phyloP scores from a whole-genome alignment of 2,113 vertebrate genomes.

The Chionodraco myersi region DNA sequence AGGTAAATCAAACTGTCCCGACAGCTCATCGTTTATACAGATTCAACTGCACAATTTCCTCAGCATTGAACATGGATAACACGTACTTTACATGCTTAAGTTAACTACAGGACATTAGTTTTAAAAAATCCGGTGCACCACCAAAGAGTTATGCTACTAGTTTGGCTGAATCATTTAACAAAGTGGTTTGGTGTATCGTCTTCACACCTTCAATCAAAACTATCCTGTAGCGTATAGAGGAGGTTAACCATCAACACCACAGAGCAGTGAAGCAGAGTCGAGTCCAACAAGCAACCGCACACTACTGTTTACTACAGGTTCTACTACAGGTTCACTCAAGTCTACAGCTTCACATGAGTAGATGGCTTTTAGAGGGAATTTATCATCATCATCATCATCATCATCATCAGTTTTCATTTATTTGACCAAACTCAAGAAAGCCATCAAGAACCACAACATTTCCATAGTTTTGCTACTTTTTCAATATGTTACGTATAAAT shows the following conservation, averaged over 20 bases:
- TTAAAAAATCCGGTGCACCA: not conserved
- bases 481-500: not conserved
- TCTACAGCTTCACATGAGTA: not conserved
- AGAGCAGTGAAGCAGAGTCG: constrained; percentile 17
- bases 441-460: not conserved
- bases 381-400: not conserved
- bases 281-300: constrained; percentile 40
- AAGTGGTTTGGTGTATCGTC: not conserved
- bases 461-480: not conserved
- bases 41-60: not conserved
- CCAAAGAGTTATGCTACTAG: not conserved
- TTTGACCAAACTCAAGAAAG: not conserved
- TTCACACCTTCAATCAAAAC: constrained; percentile 35
- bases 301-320: not conserved
- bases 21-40: not conserved
- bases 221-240: constrained; percentile 16
- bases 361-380: not conserved
- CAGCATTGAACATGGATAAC: not conserved
- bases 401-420: not conserved
- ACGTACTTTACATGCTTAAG: not conserved
- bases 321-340: not conserved
- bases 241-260: constrained; percentile 57
- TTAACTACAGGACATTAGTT: not conserved
- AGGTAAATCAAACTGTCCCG: not conserved
- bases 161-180: not conserved